These are phyloP conservation scores for Scaptomyza polygonia DNA, from an alignment of 2,888 invertebrate genomes.

Conservation along the genomic window DNA sequence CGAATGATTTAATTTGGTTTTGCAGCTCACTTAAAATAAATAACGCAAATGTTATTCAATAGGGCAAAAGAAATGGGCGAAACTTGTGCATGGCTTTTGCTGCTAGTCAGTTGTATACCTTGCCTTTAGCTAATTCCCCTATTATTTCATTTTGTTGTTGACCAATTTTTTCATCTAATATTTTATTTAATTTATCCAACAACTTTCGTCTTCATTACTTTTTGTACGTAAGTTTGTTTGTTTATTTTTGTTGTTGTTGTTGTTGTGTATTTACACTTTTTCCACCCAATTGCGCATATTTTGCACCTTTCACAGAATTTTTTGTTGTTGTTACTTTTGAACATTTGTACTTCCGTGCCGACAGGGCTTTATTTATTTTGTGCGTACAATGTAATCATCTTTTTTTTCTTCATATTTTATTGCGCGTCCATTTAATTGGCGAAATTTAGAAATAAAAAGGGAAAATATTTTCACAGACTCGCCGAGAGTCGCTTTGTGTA, in stretches of 20 bases:
- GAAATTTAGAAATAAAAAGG: constrained; percentile 76
- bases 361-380: constrained; percentile 30
- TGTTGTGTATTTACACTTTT: constrained; percentile 60
- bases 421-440: constrained; percentile 71
- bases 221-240: constrained; percentile 1
- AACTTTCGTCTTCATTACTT: constrained; percentile 76
- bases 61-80: constrained; percentile 51
- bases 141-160: constrained; percentile 68
- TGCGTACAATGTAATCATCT: constrained; percentile 56
- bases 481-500: constrained; percentile 54
- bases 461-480: constrained; percentile 62
- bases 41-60: constrained; percentile 77
- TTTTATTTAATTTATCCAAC: constrained; percentile 74
- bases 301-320: constrained; percentile 78
- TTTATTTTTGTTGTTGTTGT: no score
- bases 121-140: constrained; percentile 67
- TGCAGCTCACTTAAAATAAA: constrained; percentile 55
- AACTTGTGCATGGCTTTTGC: constrained; percentile 43
- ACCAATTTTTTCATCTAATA: constrained; percentile 47
- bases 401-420: constrained; percentile 32
- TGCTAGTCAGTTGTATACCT: constrained; percentile 14
- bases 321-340: constrained; percentile 13
- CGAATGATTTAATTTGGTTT: constrained; percentile 67
- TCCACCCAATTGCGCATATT: constrained; percentile 49
- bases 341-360: constrained; percentile 60